Percentiles rank a stretch among this genome's conserved stretches.
These are phyloP conservation scores for Telenomus remus DNA, from an alignment of 1,140 invertebrate genomes.

Conservation along the genomic window DNA sequence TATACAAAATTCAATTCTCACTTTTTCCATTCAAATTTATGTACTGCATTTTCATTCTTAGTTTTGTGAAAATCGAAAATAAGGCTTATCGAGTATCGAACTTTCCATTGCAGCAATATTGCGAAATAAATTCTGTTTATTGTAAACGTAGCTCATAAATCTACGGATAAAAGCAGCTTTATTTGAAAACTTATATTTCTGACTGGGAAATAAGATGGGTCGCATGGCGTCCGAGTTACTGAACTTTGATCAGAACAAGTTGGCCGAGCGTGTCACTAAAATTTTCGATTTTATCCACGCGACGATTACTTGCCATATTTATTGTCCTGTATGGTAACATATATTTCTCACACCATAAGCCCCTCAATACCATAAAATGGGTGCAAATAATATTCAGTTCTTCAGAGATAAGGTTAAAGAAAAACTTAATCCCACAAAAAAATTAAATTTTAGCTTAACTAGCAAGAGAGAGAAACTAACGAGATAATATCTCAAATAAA, in stretches of 20 bases:
- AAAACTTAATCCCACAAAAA: no score
- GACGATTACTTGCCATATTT: conserved; percentile 29
- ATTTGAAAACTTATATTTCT: conserved; percentile 34
- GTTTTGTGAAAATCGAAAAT: no score
- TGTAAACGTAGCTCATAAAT: conserved; percentile 18
- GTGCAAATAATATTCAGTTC: background rate
- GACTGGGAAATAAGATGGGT: conserved; percentile 26
- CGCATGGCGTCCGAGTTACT: conserved; percentile 13
- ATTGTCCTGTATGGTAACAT: conserved; percentile 7
- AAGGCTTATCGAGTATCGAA: background rate
- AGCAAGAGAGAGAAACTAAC: no score
- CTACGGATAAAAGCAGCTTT: conserved; percentile 23
- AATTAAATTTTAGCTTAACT: no score
- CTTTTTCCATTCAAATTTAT: no score
- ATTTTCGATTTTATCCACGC: conserved; percentile 33
- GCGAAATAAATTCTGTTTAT: conserved; percentile 6
- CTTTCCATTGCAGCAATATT: background rate
- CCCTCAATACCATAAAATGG: no score
- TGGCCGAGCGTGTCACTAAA: conserved; percentile 20
- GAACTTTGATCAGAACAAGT: conserved; percentile 32
- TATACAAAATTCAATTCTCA: no score
- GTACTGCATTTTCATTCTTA: no score
- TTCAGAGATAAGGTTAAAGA: no score
- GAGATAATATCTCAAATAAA: no score
- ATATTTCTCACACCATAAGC: conserved; percentile 32